These are phyloP conservation scores for Phorcus lineatus DNA, from an alignment of 2,888 invertebrate genomes.

Conservation along the genomic window DNA sequence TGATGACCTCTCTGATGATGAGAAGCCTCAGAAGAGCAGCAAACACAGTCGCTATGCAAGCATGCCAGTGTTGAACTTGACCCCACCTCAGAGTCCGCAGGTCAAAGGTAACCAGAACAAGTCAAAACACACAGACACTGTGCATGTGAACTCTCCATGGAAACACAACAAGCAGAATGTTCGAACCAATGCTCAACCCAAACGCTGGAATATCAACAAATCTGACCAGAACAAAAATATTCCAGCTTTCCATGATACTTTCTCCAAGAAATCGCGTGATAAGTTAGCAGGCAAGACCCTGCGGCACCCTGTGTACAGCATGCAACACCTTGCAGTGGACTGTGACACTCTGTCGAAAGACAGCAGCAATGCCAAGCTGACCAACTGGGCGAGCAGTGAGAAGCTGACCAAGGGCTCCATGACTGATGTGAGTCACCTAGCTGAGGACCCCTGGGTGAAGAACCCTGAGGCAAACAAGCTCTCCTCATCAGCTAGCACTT, in stretches of 20 bases:
- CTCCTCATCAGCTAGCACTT: background rate
- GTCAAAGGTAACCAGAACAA: background rate
- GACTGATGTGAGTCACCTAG: slow-evolving; percentile 48
- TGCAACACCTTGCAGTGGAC: slow-evolving; percentile 2
- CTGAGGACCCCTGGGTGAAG: slow-evolving; percentile 61
- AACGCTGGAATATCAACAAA: background rate
- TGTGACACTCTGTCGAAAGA: background rate
- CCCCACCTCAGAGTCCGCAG: background rate
- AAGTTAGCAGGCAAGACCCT: slow-evolving; percentile 37
- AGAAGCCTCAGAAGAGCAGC: background rate
- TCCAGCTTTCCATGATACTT: slow-evolving; percentile 56
- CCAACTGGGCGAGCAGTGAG: slow-evolving; percentile 50
- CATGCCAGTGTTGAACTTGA: slow-evolving; percentile 52
- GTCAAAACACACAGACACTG: background rate
- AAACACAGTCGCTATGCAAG: slow-evolving; percentile 46
- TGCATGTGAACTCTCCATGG: background rate
- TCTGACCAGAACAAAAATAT: slow-evolving; percentile 40
- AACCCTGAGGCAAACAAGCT: slow-evolving; percentile 32
- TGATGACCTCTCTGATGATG: slow-evolving; percentile 30
- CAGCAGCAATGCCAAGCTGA: slow-evolving; percentile 42
- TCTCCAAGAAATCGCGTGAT: slow-evolving; percentile 50
- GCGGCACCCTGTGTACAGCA: slow-evolving; percentile 25
- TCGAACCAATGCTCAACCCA: background rate
- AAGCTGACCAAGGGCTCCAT: slow-evolving; percentile 54
- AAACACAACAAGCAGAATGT: background rate